Percentiles rank a stretch among this genome's conserved stretches.
Conservation (phyloP, 2,888 invertebrate genomes). For the Melanotus villosus region DNA sequence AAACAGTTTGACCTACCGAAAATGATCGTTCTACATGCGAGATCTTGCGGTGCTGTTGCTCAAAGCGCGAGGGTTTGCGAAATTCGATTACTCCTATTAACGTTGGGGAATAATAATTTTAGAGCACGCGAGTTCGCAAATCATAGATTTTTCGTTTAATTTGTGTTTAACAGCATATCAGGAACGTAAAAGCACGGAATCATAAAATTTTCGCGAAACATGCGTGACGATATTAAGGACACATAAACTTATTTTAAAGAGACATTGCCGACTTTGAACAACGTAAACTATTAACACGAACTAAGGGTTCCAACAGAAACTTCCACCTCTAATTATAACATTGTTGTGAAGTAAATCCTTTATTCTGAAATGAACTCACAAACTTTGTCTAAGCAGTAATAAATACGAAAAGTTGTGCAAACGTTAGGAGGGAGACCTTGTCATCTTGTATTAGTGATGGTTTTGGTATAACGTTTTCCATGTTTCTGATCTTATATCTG, state of each 20-base stretch:
- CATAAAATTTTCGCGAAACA: constrained; percentile 27
- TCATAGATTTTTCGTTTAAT: constrained; percentile 6
- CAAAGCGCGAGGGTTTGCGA: constrained; percentile 23
- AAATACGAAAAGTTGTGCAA: constrained; percentile 31
- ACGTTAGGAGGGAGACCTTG: not conserved
- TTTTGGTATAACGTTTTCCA: not conserved
- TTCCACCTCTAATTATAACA: constrained; percentile 40
- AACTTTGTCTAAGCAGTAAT: constrained; percentile 33
- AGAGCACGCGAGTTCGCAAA: not conserved
- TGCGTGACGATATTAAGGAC: constrained; percentile 36
- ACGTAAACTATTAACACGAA: constrained; percentile 44
- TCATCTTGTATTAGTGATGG: constrained; percentile 10
- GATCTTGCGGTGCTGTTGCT: constrained; percentile 14
- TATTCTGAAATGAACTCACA: constrained; percentile 34
- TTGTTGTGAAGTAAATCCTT: constrained; percentile 37
- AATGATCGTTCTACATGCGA: constrained; percentile 32
- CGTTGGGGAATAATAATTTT: not conserved
- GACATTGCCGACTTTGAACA: constrained; percentile 36
- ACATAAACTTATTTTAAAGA: constrained; percentile 40
- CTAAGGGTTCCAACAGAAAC: constrained; percentile 27
- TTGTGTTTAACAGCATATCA: not conserved
- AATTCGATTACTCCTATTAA: constrained; percentile 7
- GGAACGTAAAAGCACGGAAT: not conserved
- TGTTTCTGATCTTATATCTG: too few species aligned
- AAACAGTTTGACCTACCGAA: constrained; percentile 11